Base-by-base conservation (phyloP, 2,797 vertebrate genomes). In the Jordanella pulchra region DNA sequence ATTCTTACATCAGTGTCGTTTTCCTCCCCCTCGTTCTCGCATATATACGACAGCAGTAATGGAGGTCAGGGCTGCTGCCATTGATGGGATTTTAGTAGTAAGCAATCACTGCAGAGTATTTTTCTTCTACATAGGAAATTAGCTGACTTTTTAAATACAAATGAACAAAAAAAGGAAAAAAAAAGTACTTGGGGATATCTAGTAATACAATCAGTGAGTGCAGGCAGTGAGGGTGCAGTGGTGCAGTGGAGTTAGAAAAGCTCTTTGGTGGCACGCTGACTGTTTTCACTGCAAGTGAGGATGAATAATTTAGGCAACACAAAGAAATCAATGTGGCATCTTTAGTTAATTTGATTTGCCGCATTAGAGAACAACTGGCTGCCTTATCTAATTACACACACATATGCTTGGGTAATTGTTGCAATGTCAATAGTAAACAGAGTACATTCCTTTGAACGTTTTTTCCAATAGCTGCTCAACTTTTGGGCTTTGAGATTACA, bases 241-340 rank as follows among this genome's bases (percentile, higher is more conserved):
- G 73, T 72, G 83, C 80, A 65, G 81, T 79, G 80, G 77, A 81
- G 83, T 82, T 73, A 69, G 68, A 76, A 81, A 81, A 82, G 85
- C 87, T 89, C 86, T 84, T 85, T 81, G 89, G 84, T 90, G 84
- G 80, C 80, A 75, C 73, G 87, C 77, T 86, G 89, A 85, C 81
- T 88, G 89, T 84, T 90, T 45, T 92, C 80, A 78, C 77, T 84
- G 89, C 81, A 81, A 91, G 86, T 86, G 88, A 91, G 91, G 87
- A 94, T 93, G 87, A 93, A 94, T 94, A 93, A 93, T 94, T 94
- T 92, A 91, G 75, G 90, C 77, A 90, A 91, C 89, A 92, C 89
- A 91, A 90, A 89, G 89, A 91, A 94, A 94, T 95, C 92, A 89
- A 94, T 94, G 90, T 89, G 89, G 92, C 89, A 93, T 93, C 91